These are phyloP conservation scores for Siphamia tubifer DNA, from an alignment of 2,113 vertebrate genomes.

Conservation along the genomic window DNA sequence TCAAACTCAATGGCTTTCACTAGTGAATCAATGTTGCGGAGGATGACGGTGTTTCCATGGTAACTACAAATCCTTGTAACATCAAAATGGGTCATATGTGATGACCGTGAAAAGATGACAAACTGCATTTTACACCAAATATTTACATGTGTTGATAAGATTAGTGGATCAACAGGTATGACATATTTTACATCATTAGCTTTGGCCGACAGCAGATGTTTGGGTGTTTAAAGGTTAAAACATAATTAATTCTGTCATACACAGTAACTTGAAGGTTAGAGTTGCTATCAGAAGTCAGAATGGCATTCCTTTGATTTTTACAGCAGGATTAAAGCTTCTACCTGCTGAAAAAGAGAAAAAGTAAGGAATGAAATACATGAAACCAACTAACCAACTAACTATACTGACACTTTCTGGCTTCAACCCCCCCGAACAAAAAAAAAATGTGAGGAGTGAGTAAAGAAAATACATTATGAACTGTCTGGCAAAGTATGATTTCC, in stretches of 20 bases:
- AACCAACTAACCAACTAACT: conserved; percentile 1
- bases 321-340: neutral
- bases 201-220: too few species aligned
- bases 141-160: too few species aligned
- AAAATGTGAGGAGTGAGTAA: neutral
- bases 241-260: neutral
- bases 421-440: neutral
- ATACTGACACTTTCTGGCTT: neutral
- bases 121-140: too few species aligned
- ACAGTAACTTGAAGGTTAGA: conserved; percentile 16
- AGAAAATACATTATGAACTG: conserved; percentile 9
- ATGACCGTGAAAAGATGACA: too few species aligned
- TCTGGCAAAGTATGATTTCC: conserved; percentile 47
- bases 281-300: neutral
- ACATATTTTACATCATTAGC: too few species aligned
- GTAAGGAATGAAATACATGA: neutral
- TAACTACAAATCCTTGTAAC: neutral
- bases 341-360: neutral
- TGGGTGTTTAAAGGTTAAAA: too few species aligned
- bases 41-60: too few species aligned
- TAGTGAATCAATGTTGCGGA: too few species aligned
- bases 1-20: too few species aligned
- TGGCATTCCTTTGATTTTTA: neutral
- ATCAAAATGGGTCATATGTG: too few species aligned
- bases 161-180: too few species aligned